Base-by-base conservation (phyloP, 1,140 invertebrate genomes). In the Zaprionus capensis region DNA sequence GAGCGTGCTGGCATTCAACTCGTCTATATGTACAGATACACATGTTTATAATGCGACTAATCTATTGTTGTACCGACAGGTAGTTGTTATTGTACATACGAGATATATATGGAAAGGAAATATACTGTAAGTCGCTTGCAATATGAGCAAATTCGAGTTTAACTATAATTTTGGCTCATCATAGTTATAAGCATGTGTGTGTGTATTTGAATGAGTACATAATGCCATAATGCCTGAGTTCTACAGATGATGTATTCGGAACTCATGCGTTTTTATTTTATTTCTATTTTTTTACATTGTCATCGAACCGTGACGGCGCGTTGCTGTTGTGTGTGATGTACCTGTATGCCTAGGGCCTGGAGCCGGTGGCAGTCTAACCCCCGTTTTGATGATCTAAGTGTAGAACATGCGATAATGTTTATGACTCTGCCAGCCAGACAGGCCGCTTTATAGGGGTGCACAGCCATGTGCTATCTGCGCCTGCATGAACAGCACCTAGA, bases 381-480 rank as follows among this genome's bases (percentile, higher is more conserved):
- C 84, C 85, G 81, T 73, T 73, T 69, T 68, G 81, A 84, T 90
- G 84, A 90, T 88, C 85, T 88, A 88, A 90, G 85, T 88, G 75
- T 88, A 81, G 78, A 88, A 88, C 81, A 88, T 90, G 84, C 85
- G 85, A 88, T 88, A 88, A 88, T 88, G 70, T 84, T 84, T 87
- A 90, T 79, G 81, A 78, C 75, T 61, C 69, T 64, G 20, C 9
- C 22, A 22, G 20, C 4, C 68, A 69, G 12, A 46, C 41, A 46
- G 36, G 20, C 36, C 34, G 44, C 59, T 77, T 81, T 78, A 87
- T 87, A 84, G 84, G 84, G 84, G 84, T 88, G 84, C 71, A 77
- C 64, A 82, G 57, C 63, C 66, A 55, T 57, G 36, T 17, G 51
- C 70, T 70, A 75, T 49, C 74, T 46, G 66, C 80, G 81, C 84